A percentile compares a stretch with the other conserved stretches of the same genome.
phyloP scores from a whole-genome alignment of 2,113 vertebrate species.

The Arothron firmamentum region DNA sequence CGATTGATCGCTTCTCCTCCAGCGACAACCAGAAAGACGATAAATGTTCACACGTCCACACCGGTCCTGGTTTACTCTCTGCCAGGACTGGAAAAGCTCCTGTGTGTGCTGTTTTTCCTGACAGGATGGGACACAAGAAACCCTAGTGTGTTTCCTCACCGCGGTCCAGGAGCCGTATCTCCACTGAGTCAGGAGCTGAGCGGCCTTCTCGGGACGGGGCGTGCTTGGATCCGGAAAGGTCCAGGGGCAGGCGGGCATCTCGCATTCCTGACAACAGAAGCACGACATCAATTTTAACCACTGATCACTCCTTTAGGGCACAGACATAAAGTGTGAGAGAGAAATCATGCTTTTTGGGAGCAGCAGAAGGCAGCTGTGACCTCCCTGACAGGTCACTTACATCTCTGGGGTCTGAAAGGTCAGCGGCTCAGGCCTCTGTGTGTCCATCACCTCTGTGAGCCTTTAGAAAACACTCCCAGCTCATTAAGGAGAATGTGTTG shows the following conservation, averaged over 20 bases:
- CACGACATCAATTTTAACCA: too few species aligned
- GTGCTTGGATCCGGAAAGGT: conserved; percentile 72
- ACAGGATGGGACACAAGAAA: conserved; percentile 11
- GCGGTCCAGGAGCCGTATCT: conserved; percentile 94
- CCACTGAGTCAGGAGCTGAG: conserved; percentile 81
- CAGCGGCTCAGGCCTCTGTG: conserved; percentile 12
- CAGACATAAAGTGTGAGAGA: not conserved
- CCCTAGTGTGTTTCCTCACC: conserved; percentile 72
- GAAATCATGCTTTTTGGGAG: not conserved
- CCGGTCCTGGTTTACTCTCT: conserved; percentile 19
- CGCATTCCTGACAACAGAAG: conserved; percentile 80
- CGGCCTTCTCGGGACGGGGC: conserved; percentile 68
- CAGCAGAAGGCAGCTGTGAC: not conserved
- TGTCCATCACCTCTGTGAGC: conserved; percentile 7
- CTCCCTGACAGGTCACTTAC: not conserved
- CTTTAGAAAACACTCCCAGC: conserved; percentile 1
- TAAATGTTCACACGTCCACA: not conserved
- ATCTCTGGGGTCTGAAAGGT: conserved; percentile 2
- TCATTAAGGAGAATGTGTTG: conserved; percentile 4
- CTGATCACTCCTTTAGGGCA: too few species aligned
- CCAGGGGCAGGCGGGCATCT: conserved; percentile 77
- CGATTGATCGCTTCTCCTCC: conserved; percentile 8
- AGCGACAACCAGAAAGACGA: not conserved
- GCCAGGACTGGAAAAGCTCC: not conserved
- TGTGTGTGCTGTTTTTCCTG: not conserved